These are phyloP conservation scores for Eilema caniola DNA, from an alignment of 2,888 invertebrate species.

Conservation along the genomic window DNA sequence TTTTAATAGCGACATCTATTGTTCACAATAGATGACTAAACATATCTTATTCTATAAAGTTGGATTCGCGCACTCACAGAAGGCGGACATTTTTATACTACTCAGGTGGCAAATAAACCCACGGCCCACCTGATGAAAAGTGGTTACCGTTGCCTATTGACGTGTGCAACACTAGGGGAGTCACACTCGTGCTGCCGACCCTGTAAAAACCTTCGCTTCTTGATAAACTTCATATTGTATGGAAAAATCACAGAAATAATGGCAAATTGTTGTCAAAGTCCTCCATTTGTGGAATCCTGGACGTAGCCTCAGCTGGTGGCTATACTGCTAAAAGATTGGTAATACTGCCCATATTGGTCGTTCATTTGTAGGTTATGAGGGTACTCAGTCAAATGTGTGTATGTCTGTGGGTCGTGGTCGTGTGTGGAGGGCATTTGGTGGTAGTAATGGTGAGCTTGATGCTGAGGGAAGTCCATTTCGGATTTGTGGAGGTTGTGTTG, in stretches of 20 bases:
- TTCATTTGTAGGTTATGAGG: constrained; percentile 39
- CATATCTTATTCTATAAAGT: constrained; percentile 14
- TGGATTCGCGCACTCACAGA: constrained; percentile 24
- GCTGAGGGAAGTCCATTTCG: constrained; percentile 51
- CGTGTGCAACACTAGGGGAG: too few species aligned
- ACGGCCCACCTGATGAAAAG: too few species aligned
- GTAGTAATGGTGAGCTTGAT: constrained; percentile 62
- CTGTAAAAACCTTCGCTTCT: too few species aligned
- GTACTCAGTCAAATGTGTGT: constrained; percentile 34
- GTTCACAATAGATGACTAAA: constrained; percentile 15
- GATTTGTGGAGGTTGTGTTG: constrained; percentile 53
- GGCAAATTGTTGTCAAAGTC: constrained; percentile 25
- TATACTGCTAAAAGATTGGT: constrained; percentile 64
- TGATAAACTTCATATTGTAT: too few species aligned
- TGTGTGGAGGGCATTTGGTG: constrained; percentile 56
- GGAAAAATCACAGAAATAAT: not conserved
- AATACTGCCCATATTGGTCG: constrained; percentile 63
- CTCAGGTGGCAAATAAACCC: too few species aligned
- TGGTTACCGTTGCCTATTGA: too few species aligned
- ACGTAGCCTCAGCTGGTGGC: constrained; percentile 68
- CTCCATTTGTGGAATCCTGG: constrained; percentile 35
- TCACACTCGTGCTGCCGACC: too few species aligned
- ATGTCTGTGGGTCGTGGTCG: constrained; percentile 26
- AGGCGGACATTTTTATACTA: constrained; percentile 30
- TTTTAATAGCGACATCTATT: constrained; percentile 38